Evolutionary conservation across 2,113 vertebrate genomes (phyloP), one percentile per base, ranked within the genome.

Genomic region (Tachycineta bicolor): DNA sequence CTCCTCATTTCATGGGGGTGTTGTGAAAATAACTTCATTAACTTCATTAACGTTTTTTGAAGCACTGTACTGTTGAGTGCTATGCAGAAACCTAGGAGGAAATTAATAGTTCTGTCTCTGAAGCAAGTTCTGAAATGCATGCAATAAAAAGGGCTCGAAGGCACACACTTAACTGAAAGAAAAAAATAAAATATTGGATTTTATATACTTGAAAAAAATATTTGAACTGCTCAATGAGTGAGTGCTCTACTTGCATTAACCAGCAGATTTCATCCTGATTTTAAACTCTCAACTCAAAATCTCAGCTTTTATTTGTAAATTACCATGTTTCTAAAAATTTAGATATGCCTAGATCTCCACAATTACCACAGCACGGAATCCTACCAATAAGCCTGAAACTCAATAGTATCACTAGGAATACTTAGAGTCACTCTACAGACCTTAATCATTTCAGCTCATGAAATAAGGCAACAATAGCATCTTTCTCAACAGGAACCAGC

Each of bases 21-120:
- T 83, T 91, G 76, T 91, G 93, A 94, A 94, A 94, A 93, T 91
- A 91, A 94, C 87, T 96, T 91, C 93, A 93, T 96, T 95, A 95
- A 91, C 73, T 96, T 91, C 93, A 93, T 96, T 95, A 95, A 91
- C 73, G 67, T 55, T 80, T 91, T 88, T 53, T 80, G 59, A 94
- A 93, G 58, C 46, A 89, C 33, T 85, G 46, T 56, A 93, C 67
- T 77, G 52, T 77, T 78, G 62, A 84, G 16, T 60, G 75, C 41
- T 82, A 79, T n/a, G 73, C 6, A 94, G 68, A 95, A 91, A 83
- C 47, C 53, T 77, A 74, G 28, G 34, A 96, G 46, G 87, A 95
- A 94, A 91, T 93, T 89, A 96, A 46, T 78, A 86, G 74, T 80
- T 93, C 78, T 93, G 82, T 93, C 78, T 89, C 91, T 90, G 63